Conservation (phyloP, 2,888 invertebrate species). For the Rhodophaea formosa region DNA sequence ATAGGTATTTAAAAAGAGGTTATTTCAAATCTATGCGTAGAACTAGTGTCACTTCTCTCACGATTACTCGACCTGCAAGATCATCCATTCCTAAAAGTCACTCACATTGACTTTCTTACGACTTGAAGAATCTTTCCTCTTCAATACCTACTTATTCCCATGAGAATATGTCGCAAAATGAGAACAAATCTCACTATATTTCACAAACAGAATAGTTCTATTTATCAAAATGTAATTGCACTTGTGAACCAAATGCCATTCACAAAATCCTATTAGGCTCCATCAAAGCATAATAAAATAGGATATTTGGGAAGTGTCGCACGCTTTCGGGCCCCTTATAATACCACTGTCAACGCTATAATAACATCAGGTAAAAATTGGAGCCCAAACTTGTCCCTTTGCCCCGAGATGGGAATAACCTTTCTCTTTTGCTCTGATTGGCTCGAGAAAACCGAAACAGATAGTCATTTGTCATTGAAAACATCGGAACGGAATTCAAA, state of each 20-base stretch:
- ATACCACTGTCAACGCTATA: slow-evolving; percentile 69
- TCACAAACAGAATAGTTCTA: background rate
- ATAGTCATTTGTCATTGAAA: slow-evolving; percentile 63
- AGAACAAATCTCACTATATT: background rate
- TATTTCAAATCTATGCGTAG: no score
- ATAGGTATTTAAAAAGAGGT: no score
- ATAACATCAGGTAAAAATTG: slow-evolving; percentile 77
- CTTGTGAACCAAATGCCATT: slow-evolving; percentile 30
- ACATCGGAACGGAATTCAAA: slow-evolving; percentile 54
- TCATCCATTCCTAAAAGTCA: no score
- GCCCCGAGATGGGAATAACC: slow-evolving; percentile 52
- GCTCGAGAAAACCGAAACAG: slow-evolving; percentile 53
- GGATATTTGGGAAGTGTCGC: slow-evolving; percentile 55
- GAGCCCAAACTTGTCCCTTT: slow-evolving; percentile 60
- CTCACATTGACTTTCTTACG: no score
- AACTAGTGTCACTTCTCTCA: no score
- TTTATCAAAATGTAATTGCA: slow-evolving; percentile 18
- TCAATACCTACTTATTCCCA: background rate
- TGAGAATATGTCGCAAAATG: slow-evolving; percentile 1
- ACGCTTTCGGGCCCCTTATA: slow-evolving; percentile 60
- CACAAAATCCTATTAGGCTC: slow-evolving; percentile 42
- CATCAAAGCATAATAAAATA: slow-evolving; percentile 47
- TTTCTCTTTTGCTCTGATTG: slow-evolving; percentile 69
- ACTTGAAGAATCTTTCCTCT: no score
- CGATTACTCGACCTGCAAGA: no score